Percentiles rank a stretch among this genome's conserved stretches.
phyloP scores from a whole-genome alignment of 2,113 vertebrate species.

The Naja naja region DNA sequence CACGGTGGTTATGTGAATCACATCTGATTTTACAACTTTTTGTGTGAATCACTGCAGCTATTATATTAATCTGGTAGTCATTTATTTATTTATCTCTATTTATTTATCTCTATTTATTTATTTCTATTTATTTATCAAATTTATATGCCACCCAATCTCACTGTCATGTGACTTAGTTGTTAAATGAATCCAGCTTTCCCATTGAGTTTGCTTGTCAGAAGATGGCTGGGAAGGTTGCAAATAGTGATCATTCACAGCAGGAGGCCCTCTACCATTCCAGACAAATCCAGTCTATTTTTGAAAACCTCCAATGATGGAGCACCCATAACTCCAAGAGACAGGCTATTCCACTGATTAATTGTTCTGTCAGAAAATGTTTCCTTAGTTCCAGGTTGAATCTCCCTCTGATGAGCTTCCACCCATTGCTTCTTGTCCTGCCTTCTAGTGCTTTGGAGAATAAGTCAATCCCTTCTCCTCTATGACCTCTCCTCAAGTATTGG shows the following conservation, averaged over 20 bases:
- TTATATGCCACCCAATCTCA: not conserved
- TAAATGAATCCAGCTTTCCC: not conserved
- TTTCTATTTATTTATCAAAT: not conserved
- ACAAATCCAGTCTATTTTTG: not conserved
- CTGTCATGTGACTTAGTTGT: not conserved
- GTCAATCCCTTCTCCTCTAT: not conserved
- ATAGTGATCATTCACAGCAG: not conserved
- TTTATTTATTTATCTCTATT: too few relatives aligned
- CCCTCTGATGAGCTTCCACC: not conserved
- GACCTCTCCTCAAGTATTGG: not conserved
- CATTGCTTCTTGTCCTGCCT: not conserved
- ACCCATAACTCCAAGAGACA: not conserved
- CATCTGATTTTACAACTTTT: not conserved
- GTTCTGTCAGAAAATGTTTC: not conserved
- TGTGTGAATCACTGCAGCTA: not conserved
- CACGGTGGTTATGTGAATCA: not conserved
- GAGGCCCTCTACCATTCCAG: not conserved
- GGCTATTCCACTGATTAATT: not conserved
- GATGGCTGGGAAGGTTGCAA: too few relatives aligned
- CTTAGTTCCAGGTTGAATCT: not conserved
- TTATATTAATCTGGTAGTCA: not conserved
- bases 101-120: too few relatives aligned
- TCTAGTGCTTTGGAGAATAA: not conserved
- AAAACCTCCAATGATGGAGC: not conserved
- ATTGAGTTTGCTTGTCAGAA: not conserved